These are phyloP conservation scores for Tetropium fuscum DNA, from an alignment of 2,888 invertebrate genomes.

Conservation along the genomic window DNA sequence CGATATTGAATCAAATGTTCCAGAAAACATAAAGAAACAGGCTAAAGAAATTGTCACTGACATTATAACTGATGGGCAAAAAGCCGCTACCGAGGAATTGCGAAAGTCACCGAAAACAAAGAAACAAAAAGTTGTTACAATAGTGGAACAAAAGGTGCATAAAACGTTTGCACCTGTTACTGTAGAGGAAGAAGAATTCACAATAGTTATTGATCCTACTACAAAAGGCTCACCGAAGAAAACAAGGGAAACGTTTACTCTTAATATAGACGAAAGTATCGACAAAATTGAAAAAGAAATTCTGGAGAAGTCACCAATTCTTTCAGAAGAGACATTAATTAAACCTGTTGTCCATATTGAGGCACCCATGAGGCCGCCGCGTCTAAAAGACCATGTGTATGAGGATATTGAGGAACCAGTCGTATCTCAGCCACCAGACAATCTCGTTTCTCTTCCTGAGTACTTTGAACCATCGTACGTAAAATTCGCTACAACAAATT, in stretches of 20 bases:
- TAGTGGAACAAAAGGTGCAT: constrained; percentile 56
- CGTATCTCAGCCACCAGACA: constrained; percentile 38
- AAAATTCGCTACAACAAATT: constrained; percentile 53
- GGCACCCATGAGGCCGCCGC: constrained; percentile 47
- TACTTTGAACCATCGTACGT: constrained; percentile 27
- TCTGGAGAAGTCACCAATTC: constrained; percentile 51
- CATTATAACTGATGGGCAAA: constrained; percentile 39
- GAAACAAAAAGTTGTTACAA: constrained; percentile 48
- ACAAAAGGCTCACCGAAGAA: constrained; percentile 54
- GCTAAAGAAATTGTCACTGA: constrained; percentile 48
- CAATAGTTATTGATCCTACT: constrained; percentile 57
- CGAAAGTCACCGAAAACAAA: constrained; percentile 45
- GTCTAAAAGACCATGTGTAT: constrained; percentile 52
- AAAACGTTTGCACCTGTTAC: constrained; percentile 58
- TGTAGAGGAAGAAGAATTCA: constrained; percentile 59
- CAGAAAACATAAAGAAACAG: constrained; percentile 43
- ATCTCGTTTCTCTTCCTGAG: constrained; percentile 33
- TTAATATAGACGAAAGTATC: constrained; percentile 54
- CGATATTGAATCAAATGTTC: constrained; percentile 32
- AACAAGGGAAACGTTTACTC: constrained; percentile 55
- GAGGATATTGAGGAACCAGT: constrained; percentile 54
- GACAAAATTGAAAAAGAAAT: constrained; percentile 54
- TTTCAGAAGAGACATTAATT: constrained; percentile 51
- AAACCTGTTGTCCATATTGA: constrained; percentile 46
- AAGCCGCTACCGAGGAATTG: constrained; percentile 30